Evolutionary conservation across 53 echinoderm and acorn worm genomes (phyloP).

Genomic region (Echinometra lucunter): DNA sequence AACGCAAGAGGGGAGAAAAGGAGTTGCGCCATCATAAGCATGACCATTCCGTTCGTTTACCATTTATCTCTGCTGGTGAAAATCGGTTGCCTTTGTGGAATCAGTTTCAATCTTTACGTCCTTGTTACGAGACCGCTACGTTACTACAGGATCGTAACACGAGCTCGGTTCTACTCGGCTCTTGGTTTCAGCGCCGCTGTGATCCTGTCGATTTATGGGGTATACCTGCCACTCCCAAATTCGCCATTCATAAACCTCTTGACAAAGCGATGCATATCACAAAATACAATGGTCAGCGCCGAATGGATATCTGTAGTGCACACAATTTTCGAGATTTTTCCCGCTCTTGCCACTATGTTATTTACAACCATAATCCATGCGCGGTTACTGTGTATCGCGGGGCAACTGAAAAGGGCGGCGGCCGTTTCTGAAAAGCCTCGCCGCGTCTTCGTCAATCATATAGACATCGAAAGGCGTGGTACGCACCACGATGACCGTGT

Average conservation of each 20-base stretch:
- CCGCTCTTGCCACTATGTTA: not conserved
- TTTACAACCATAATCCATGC: not conserved
- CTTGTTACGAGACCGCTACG: constrained; percentile 3
- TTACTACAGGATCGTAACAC: constrained; percentile 15
- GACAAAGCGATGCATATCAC: not conserved
- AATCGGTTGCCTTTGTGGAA: not conserved
- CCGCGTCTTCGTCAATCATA: not conserved
- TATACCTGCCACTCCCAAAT: not conserved
- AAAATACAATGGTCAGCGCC: not conserved
- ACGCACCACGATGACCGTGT: not conserved
- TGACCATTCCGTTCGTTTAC: not conserved
- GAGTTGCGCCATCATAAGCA: not conserved
- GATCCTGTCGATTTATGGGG: not conserved
- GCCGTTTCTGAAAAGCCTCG: not conserved
- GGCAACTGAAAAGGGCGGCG: not conserved
- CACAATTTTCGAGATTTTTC: not conserved
- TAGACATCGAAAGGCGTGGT: not conserved
- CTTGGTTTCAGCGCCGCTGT: not conserved
- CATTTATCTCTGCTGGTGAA: not conserved
- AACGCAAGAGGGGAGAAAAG: not conserved
- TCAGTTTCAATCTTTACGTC: not conserved
- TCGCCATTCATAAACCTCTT: not conserved
- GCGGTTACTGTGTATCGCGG: not conserved
- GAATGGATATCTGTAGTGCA: not conserved
- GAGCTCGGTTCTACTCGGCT: not conserved